Evolutionary conservation across 1,140 invertebrate species (phyloP).

Genomic region (Aphelinus certus): DNA sequence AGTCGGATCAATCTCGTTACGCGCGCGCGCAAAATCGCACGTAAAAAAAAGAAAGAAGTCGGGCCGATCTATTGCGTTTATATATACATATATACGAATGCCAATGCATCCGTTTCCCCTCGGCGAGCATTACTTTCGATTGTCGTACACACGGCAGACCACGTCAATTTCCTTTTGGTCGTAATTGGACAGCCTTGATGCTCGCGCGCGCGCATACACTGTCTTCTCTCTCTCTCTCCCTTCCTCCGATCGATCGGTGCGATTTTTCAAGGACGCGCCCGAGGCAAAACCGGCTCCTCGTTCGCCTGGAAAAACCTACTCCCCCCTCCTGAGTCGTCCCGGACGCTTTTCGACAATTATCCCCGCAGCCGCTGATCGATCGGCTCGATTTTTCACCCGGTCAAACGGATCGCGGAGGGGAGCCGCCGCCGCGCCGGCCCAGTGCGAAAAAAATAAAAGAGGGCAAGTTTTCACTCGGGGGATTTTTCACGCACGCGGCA

Average conservation of each 20-base stretch:
- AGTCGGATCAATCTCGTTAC: too few relatives aligned
- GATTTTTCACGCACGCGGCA: too few relatives aligned
- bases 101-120: conserved; percentile 5
- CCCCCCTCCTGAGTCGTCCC: background rate
- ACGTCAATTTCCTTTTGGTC: conserved; percentile 34
- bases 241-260: conserved; percentile 14
- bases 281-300: conserved; percentile 23
- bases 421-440: too few relatives aligned
- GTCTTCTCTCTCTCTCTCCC: too few relatives aligned
- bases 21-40: too few relatives aligned
- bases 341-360: background rate
- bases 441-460: too few relatives aligned
- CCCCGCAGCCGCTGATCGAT: background rate
- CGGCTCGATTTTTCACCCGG: background rate
- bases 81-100: background rate
- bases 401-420: background rate
- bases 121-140: conserved; percentile 16
- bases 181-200: conserved; percentile 43
- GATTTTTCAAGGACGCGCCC: conserved; percentile 37
- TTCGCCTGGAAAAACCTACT: conserved; percentile 8
- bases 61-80: background rate
- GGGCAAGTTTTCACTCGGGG: too few relatives aligned
- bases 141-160: conserved; percentile 21
- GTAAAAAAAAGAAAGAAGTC: background rate
- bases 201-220: conserved; percentile 36